Evolutionary conservation across 2,797 vertebrate species (phyloP), one percentile per base, ranked within the genome.

Genomic region (Graptemys geographica): DNA sequence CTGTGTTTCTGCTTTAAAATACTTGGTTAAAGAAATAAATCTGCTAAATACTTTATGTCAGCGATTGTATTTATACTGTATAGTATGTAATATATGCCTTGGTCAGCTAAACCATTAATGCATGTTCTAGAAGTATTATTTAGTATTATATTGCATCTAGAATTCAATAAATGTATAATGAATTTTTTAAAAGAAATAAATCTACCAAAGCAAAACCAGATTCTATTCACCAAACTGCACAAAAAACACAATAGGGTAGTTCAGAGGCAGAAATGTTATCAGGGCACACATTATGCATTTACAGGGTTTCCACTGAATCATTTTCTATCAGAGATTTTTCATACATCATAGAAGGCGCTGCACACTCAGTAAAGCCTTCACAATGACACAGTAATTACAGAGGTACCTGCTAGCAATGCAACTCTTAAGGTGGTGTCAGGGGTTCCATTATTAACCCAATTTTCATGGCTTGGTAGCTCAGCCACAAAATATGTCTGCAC

Each of bases 301-400:
- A 80, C 47, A 94, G 86, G 74, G 47, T 33, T 95, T 91, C 76
- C 52, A 91, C 33, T 33, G 52, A 83, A 47, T 89, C 33, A 89
- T 95, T 94, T 95, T 81, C 83, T 88, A 87, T 79, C 6, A 95
- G 59, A 91, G 94, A 31, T 84, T 94, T 94, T 87, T 72, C 89
- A 96, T 94, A 88, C 86, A 87, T 74, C 11, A 0, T 10, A 88
- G 88, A 72, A 90, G 19, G n/a, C n/a, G 5, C 65, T 21, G 57
- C 81, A 95, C 84, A 85, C 78, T 76, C 44, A 76, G 79, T 37
- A 78, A 9, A 56, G 27, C 87, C 62, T 94, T 90, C 1, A 15
- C 4, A 91, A 56, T 91, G 86, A 94, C 92, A 78, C 47, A 89
- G 84, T 94, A 97, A 96, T 96, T 97, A 94, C 49, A 88, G 57